Percentiles rank a stretch among this genome's conserved stretches.
Conservation (phyloP, 2,888 invertebrate species). For the Blastobasis adustella region DNA sequence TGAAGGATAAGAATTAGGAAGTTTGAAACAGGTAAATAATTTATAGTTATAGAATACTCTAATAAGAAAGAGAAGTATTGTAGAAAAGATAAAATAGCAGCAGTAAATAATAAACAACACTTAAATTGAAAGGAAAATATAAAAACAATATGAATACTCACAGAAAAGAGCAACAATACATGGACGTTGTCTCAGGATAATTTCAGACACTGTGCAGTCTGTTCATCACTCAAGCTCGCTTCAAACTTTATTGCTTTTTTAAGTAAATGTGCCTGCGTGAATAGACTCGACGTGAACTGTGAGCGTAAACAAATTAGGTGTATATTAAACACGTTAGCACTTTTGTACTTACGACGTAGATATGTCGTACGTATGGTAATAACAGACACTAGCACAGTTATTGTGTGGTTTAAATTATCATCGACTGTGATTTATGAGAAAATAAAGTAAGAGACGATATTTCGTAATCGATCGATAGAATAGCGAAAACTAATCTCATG, state of each 20-base stretch:
- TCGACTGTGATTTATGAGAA: slow-evolving; percentile 20
- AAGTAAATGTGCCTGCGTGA: slow-evolving; percentile 30
- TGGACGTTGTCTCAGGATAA: slow-evolving; percentile 55
- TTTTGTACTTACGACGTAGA: slow-evolving; percentile 12
- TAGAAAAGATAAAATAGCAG: too few species aligned
- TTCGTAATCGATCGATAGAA: slow-evolving; percentile 72
- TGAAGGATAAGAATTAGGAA: too few species aligned
- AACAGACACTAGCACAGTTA: slow-evolving; percentile 21
- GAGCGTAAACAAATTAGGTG: slow-evolving; percentile 45
- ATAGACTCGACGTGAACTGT: slow-evolving; percentile 23
- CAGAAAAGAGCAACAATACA: slow-evolving; percentile 75
- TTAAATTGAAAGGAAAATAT: too few species aligned
- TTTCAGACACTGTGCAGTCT: slow-evolving; percentile 28
- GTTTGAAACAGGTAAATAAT: too few species aligned
- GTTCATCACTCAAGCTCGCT: slow-evolving; percentile 30
- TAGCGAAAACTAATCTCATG: slow-evolving; percentile 46
- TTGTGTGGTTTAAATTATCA: slow-evolving; percentile 15
- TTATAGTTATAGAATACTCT: too few species aligned
- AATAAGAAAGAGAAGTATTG: too few species aligned
- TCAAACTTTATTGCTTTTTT: slow-evolving; percentile 27
- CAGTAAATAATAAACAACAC: too few species aligned
- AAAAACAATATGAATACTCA: slow-evolving; percentile 37
- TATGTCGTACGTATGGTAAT: slow-evolving; percentile 8
- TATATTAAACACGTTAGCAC: slow-evolving; percentile 28
- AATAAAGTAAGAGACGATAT: slow-evolving; percentile 46